Conservation (phyloP, 2,797 vertebrate species). For the Denticeps clupeoides region DNA sequence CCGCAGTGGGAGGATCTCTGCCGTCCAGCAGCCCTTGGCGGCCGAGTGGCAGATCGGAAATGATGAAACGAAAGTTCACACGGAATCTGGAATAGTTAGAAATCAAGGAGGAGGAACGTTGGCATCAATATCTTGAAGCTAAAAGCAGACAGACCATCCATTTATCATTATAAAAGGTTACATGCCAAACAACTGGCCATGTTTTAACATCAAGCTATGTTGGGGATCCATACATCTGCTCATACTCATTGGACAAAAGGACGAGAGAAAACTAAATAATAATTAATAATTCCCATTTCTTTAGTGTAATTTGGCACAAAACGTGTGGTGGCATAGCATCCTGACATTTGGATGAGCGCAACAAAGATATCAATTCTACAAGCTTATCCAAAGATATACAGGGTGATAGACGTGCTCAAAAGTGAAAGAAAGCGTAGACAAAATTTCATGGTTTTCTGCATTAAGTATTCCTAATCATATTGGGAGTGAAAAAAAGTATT, state of each 20-base stretch:
- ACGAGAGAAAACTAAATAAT: too few relatives aligned
- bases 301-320: too few relatives aligned
- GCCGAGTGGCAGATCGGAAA: conserved; percentile 31
- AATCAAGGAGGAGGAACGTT: conserved; percentile 56
- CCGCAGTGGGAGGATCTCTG: not conserved
- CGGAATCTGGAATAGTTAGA: conserved; percentile 50
- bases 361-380: too few relatives aligned
- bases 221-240: not conserved
- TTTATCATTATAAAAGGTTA: conserved; percentile 60
- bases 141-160: conserved; percentile 38
- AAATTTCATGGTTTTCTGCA: too few relatives aligned
- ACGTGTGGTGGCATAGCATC: too few relatives aligned
- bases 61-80: conserved; percentile 58
- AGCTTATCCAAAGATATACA: too few relatives aligned
- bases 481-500: too few relatives aligned
- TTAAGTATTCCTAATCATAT: too few relatives aligned
- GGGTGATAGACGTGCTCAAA: too few relatives aligned
- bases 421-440: too few relatives aligned
- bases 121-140: conserved; percentile 47
- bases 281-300: too few relatives aligned
- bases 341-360: too few relatives aligned
- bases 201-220: conserved; percentile 5
- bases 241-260: conserved; percentile 2
- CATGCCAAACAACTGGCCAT: conserved; percentile 11
- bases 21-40: conserved; percentile 13